phyloP scores from a whole-genome alignment of 2,888 invertebrate species.

The Drepanosiphum platanoidis region DNA sequence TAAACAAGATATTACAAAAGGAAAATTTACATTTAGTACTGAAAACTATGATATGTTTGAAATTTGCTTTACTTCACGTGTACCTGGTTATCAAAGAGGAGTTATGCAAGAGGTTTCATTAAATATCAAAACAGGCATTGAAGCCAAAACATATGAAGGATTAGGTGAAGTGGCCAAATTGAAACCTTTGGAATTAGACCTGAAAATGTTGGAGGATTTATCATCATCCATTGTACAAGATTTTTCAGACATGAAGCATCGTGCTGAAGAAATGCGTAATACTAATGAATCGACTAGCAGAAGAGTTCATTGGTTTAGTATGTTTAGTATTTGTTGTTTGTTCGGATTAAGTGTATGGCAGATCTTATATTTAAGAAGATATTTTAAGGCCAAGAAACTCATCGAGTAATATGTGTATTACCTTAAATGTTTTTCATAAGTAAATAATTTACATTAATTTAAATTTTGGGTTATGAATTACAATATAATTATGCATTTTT shows the following conservation, averaged over 20 bases:
- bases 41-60: conserved; percentile 97
- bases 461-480: no score
- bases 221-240: conserved; percentile 97
- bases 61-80: conserved; percentile 91
- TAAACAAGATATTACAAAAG: conserved; percentile 87
- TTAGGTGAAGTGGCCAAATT: conserved; percentile 98
- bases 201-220: conserved; percentile 94
- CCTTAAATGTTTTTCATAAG: not conserved
- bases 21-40: conserved; percentile 97
- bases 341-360: conserved; percentile 97
- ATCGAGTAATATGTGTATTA: conserved; percentile 79
- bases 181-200: conserved; percentile 96
- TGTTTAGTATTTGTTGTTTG: conserved; percentile 97
- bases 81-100: conserved; percentile 83
- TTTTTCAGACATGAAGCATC: conserved; percentile 94
- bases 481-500: not conserved
- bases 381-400: conserved; percentile 99
- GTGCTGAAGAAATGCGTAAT: conserved; percentile 98
- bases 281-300: conserved; percentile 99
- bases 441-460: conserved; percentile 15
- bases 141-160: conserved; percentile 97
- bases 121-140: conserved; percentile 92
- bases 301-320: conserved; percentile 95
- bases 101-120: conserved; percentile 87
- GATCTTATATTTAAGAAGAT: conserved; percentile 94